Conservation (phyloP, 2,888 invertebrate species). For the Lordiphosa andalusiaca region DNA sequence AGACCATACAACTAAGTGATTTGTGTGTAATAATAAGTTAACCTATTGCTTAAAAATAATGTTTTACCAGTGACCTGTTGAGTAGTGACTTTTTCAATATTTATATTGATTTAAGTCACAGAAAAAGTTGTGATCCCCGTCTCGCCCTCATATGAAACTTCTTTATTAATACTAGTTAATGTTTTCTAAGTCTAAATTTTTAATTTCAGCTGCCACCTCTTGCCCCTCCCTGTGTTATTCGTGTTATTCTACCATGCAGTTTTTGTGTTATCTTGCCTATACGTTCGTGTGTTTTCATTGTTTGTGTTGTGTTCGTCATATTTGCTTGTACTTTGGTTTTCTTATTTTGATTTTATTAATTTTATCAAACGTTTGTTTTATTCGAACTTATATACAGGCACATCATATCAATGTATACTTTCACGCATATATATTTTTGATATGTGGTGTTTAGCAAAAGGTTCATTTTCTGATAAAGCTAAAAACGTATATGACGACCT, state of each 20-base stretch:
- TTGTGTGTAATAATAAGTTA: too few species aligned
- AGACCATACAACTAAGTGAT: too few species aligned
- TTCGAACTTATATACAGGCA: slow-evolving; percentile 7
- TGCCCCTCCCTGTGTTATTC: slow-evolving; percentile 6
- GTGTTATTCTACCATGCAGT: slow-evolving; percentile 4
- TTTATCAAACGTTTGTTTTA: slow-evolving; percentile 5
- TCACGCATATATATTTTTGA: slow-evolving; percentile 22
- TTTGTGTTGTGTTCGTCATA: slow-evolving; percentile 15
- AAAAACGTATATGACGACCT: slow-evolving; percentile 19
- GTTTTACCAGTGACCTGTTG: too few species aligned
- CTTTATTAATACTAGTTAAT: background rate
- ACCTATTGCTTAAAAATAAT: too few species aligned
- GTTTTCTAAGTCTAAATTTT: slow-evolving; percentile 14
- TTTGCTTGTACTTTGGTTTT: slow-evolving; percentile 15
- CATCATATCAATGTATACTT: slow-evolving; percentile 14
- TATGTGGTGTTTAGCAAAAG: slow-evolving; percentile 19
- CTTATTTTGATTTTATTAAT: slow-evolving; percentile 5
- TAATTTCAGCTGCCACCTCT: slow-evolving; percentile 7
- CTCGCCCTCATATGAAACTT: background rate
- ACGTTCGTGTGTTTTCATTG: background rate
- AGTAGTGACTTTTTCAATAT: too few species aligned
- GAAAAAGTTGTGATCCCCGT: slow-evolving; percentile 13
- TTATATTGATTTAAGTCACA: background rate
- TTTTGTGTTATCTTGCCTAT: background rate
- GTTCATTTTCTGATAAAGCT: slow-evolving; percentile 21